Base-by-base conservation (phyloP, 2,888 invertebrate genomes). In the Conops quadrifasciatus region DNA sequence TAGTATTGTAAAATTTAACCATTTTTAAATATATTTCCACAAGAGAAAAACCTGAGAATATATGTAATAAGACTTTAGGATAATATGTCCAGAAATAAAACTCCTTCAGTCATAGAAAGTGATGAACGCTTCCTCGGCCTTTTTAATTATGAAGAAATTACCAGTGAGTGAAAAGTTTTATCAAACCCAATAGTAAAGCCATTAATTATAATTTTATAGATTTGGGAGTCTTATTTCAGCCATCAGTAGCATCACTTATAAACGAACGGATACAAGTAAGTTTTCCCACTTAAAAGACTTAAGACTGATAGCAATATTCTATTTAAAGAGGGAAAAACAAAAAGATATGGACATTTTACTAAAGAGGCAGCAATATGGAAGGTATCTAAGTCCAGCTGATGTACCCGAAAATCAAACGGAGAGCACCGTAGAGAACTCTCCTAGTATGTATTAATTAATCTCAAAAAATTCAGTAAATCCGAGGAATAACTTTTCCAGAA, bases 91-190 rank as follows among this genome's bases (percentile, higher is more conserved):
- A 56, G 13, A 24, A 24, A 26, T 0, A 9, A 56, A 13, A 56
- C 15, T 24, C 1, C 3, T 15, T 26, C 4, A 56, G 13, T 9
- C 16, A 26, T 26, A 2, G 28, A 13, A 2, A 24, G 56, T 3
- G 19, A 5, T 19, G 53, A 56, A 15, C 56, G 26, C 74, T 45
- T 82, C 82, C 1, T 71, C 81, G 62, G 81, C 80, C 0, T 78
- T 81, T 49, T 71, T 82, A 1, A 82, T 77, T 68, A 80, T 82
- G 78, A 82, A 84, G 5, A 78, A 78, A 67, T 73, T 83, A 0
- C 79, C 75, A 80, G 81, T 82, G 75, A 69, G 69, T 1, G 2
- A 30, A 60, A 59, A 59, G 28, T 63, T 24, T 70, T 11, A 19
- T 58, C n/a, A 16, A 30, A 36, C 15, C 15, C n/a, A 63, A 36